Base-by-base conservation (phyloP, 2,797 vertebrate genomes). In the Halcyon smyrnensis region DNA sequence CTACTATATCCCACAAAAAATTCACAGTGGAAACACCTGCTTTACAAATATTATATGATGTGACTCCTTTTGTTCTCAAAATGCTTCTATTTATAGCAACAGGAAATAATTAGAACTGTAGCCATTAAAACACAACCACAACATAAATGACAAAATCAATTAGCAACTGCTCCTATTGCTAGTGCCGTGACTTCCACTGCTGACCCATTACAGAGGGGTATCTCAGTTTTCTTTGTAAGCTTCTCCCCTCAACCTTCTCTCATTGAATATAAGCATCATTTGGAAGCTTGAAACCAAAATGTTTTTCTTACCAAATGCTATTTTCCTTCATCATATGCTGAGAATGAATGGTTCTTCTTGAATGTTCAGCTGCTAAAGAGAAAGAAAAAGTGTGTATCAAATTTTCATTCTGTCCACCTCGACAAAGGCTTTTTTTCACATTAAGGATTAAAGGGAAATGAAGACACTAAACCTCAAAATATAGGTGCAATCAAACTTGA, bases 251-350 rank as follows among this genome's bases (percentile, higher is more conserved):
- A 71, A 84, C 65, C 73, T 87, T 93, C 77, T 82, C 48, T 94
- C 78, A 76, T 4, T 59, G 75, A 84, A 64, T 93, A 81, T 34
- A 95, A 94, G 88, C 64, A 36, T 11, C 27, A 93, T 87, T 68
- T 63, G 41, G 91, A 95, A 93, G 80, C 84, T 56, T 83, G 85
- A 94, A 93, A 95, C n/a, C 8, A 15, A 96, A 97, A 46, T 13
- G 87, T 93, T 96, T 97, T 95, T 94, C 85, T 96, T 96, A 95
- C 95, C 94, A 95, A 95, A 95, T 78, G 87, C 93, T 95, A 89
- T 69, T 95, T 94, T 87, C 87, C 87, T 78, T 95, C 94, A 93
- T 95, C 92, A 54, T 68, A 84, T 88, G 89, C 59, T 86, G 54
- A 88, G 69, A 97, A 87, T 50, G 86, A 96, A 91, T 90, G 79